phyloP scores from a whole-genome alignment of 2,888 invertebrate genomes.

The Blomia tropicalis region DNA sequence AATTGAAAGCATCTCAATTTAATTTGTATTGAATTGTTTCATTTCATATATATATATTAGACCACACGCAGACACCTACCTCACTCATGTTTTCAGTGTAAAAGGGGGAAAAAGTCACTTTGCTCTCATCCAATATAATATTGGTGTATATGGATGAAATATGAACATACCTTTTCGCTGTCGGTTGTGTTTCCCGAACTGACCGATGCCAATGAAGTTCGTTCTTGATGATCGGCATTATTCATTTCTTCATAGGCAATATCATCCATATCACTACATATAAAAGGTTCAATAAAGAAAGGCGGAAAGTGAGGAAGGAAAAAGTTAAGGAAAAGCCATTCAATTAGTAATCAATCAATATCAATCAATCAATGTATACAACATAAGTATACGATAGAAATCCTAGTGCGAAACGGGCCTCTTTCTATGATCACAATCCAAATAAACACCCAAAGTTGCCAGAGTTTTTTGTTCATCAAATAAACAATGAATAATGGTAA shows the following conservation, averaged over 20 bases:
- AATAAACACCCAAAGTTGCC: no score
- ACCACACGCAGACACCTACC: no score
- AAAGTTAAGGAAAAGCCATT: neutral
- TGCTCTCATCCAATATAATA: no score
- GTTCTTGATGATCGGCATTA: constrained; percentile 55
- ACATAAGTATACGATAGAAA: neutral
- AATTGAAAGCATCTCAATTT: no score
- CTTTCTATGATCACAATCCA: no score
- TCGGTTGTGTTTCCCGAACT: constrained; percentile 70
- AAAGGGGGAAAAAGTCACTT: no score
- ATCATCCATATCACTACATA: constrained; percentile 76
- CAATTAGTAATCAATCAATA: neutral
- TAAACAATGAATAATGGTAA: constrained; percentile 17
- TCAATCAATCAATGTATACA: neutral
- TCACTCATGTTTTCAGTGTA: no score
- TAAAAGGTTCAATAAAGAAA: constrained; percentile 30
- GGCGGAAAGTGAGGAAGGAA: constrained; percentile 4
- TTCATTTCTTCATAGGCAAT: constrained; percentile 33
- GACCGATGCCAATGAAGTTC: constrained; percentile 57
- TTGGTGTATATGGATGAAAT: no score
- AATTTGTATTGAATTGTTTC: no score
- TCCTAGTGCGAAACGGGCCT: no score
- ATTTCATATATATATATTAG: no score
- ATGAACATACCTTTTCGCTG: constrained; percentile 64
- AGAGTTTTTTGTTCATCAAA: neutral